Percentiles rank a stretch among this genome's conserved stretches.
Evolutionary conservation across 2,113 vertebrate genomes (phyloP).

Genomic region (human (Homo sapiens)): DNA sequence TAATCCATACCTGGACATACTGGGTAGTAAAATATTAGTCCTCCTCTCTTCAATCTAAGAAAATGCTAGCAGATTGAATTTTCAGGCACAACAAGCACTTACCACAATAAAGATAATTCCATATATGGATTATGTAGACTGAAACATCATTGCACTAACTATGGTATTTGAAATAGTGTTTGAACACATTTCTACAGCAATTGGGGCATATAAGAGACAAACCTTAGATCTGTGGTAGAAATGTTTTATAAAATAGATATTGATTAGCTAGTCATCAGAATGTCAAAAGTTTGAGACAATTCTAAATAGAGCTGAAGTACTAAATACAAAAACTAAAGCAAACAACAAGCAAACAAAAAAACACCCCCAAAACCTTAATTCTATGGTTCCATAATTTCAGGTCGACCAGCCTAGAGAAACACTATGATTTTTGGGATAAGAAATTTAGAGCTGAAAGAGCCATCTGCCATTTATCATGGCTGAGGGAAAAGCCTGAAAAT

Average conservation of each 20-base stretch:
- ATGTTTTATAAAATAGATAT: slow-evolving; percentile 43
- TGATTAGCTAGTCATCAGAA: background rate
- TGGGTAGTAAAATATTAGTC: background rate
- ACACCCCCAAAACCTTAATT: background rate
- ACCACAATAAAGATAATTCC: slow-evolving; percentile 51
- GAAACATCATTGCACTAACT: background rate
- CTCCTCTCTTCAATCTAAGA: slow-evolving; percentile 24
- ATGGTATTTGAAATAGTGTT: slow-evolving; percentile 26
- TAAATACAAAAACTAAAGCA: slow-evolving; percentile 38
- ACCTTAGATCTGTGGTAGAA: background rate
- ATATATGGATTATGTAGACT: background rate
- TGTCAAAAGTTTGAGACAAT: slow-evolving; percentile 33
- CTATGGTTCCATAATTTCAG: slow-evolving; percentile 7
- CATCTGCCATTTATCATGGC: slow-evolving; percentile 26
- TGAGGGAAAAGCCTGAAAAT: slow-evolving; percentile 20
- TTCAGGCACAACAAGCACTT: slow-evolving; percentile 26
- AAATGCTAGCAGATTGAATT: slow-evolving; percentile 35
- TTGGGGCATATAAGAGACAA: background rate
- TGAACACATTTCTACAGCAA: slow-evolving; percentile 10
- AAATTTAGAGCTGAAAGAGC: slow-evolving; percentile 25
- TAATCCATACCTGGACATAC: background rate
- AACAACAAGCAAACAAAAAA: background rate
- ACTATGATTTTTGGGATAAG: slow-evolving; percentile 5
- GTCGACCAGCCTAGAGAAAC: background rate
- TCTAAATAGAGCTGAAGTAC: background rate